These are phyloP conservation scores for Lepus oiostolus DNA, from an alignment of 2,797 vertebrate genomes.

Conservation along the genomic window DNA sequence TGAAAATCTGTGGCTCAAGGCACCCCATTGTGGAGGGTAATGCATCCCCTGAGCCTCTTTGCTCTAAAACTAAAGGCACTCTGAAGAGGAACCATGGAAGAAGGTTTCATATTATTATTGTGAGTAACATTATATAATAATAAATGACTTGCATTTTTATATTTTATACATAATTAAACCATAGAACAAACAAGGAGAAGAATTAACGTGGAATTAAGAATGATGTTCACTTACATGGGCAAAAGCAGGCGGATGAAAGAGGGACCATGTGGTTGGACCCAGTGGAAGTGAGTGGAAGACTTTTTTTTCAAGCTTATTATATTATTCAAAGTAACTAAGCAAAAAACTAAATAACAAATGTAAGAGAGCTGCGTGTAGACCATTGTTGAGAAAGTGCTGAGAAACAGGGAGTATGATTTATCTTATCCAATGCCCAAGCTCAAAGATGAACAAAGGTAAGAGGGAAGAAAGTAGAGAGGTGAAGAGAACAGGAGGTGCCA, in stretches of 20 bases:
- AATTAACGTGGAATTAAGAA: neutral
- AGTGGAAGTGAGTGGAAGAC: neutral
- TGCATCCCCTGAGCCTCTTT: neutral
- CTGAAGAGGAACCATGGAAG: neutral
- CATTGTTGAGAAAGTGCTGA: neutral
- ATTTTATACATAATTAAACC: neutral
- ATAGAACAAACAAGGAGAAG: slow-evolving; percentile 15
- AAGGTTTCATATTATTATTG: neutral
- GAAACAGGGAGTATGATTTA: neutral
- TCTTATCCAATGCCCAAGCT: neutral
- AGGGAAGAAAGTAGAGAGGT: neutral
- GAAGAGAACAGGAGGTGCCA: neutral
- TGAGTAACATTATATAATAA: neutral
- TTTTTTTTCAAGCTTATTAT: neutral
- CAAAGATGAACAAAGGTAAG: neutral
- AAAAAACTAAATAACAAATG: neutral
- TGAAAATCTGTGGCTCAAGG: neutral
- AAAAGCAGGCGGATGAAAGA: neutral
- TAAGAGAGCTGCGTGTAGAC: neutral
- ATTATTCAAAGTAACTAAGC: neutral
- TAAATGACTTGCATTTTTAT: too few species aligned
- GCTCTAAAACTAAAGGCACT: neutral
- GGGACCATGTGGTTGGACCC: neutral
- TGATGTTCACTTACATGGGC: neutral
- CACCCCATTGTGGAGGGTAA: neutral